Base-by-base conservation (phyloP, 1,140 invertebrate genomes). In the Chironomus striatipennis region DNA sequence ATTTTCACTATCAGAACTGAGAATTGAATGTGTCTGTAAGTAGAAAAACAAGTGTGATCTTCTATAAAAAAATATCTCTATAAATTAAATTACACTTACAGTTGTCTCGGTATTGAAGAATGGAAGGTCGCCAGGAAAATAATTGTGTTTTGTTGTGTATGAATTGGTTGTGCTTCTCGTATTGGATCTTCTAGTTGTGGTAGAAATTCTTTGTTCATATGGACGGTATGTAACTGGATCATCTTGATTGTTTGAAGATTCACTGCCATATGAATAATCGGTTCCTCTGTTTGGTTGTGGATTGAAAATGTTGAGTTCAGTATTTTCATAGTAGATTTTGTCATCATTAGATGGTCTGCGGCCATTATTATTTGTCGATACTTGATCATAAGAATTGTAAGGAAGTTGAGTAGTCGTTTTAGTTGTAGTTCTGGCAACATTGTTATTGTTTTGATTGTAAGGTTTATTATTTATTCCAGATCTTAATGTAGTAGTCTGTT, bases 11-110 rank as follows among this genome's bases (percentile, higher is more conserved):
- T 70, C 17, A 20, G 18, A 15, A 18, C 18, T 70, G 9, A 70
- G 18, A 70, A 70, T 70, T 20, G 65, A 70, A 70, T 70, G 65
- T 21, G 65, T 70, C 65, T 70, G 47, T 5, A 57, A 57, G 1
- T 57, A 57, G n/a, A 70, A 20, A 20, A 18, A 18, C 17, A 70
- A 10, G 47, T 12, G 7, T 70, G 9, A 70, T 20, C 9, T 20
- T 20, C 7, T 70, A 1, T 70, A 17, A 67, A 17, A 2, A 18
- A n/a, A n/a, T n/a, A n/a, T n/a, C n/a, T n/a, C n/a, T n/a, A 12
- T 12, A 57, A 57, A 57, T 12, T 57, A 10, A 4, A 10, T 12
- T 20, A 70, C 1, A 70, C 65, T 70, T 12, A 70, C 65, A 70
- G 65, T 20, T 70, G 65, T 20, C 5, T 70, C 65, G 10, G n/a